phyloP scores from a whole-genome alignment of 2,888 invertebrate species.

The Lasioglossum calceatum region DNA sequence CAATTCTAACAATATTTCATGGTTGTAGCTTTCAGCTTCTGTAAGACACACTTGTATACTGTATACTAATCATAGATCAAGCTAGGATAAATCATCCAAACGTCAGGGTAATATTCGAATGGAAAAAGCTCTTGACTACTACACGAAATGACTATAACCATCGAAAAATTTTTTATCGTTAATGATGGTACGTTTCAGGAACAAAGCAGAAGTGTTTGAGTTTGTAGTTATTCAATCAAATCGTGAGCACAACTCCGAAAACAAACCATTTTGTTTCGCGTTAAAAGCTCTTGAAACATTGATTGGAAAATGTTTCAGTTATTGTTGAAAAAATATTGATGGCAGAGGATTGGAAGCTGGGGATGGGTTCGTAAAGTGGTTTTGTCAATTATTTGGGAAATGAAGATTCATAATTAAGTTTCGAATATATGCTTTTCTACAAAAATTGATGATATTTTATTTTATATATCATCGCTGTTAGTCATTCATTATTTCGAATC shows the following conservation, averaged over 20 bases:
- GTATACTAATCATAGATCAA: too few species aligned
- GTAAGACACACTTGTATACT: too few species aligned
- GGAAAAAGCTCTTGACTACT: too few species aligned
- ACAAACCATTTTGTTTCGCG: neutral
- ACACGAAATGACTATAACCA: neutral
- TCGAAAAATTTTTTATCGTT: neutral
- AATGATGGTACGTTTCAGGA: neutral
- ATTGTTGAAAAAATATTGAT: neutral
- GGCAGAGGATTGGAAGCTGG: neutral
- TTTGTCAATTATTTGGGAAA: neutral
- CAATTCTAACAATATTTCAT: too few species aligned
- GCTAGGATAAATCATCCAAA: too few species aligned
- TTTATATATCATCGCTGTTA: neutral
- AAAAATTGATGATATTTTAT: neutral
- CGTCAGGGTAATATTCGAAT: too few species aligned
- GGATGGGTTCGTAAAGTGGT: neutral
- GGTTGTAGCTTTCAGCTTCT: neutral
- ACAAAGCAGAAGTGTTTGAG: neutral
- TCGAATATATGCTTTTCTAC: neutral
- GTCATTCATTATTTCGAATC: neutral
- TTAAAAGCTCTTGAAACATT: neutral
- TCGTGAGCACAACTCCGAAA: neutral
- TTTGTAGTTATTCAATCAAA: neutral
- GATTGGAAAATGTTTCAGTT: neutral
- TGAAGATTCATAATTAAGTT: neutral